Base-by-base conservation (phyloP, 1,140 invertebrate genomes). In the Oreohelix idahoensis region DNA sequence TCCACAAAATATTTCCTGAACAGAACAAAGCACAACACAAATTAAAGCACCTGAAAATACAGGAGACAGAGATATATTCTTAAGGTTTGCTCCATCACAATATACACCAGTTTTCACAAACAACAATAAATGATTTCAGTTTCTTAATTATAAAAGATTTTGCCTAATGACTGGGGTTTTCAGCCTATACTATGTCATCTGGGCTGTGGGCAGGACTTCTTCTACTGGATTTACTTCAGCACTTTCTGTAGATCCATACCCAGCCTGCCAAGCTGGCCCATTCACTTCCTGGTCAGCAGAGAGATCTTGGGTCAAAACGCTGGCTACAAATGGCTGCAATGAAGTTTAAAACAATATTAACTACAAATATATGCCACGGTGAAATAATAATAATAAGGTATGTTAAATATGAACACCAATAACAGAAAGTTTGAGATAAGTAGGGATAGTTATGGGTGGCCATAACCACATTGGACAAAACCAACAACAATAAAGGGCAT, bases 271-370 rank as follows among this genome's bases (percentile, higher is more conserved):
- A 38, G 66, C 26, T 35, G 42, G 15, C 1, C 80, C 63, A 42
- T 26, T 63, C 1, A 17, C 8, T 39, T 82, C 80, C 32, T 51
- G 80, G 20, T 82, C 80, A 17, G 0, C 35, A 26, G 80, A 82
- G 0, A 82, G 71, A 70, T 82, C 71, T 29, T 82, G 69, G n/a
- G 70, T 82, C 49, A 82, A 39, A n/a, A 82, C 80, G 35, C 58
- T 53, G 32, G 80, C 80, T 20, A 82, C 71, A 63, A 82, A 82
- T n/a, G 80, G 80, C 80, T 82, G 71, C 0, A 51, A 66, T 1
- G 23, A 81, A 32, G 26, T 58, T 58, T 58, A 58, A 58, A 58
- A 58, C 20, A 58, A n/a, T n/a, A n/a, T n/a, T n/a, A n/a, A n/a
- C n/a, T n/a, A n/a, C n/a, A n/a, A n/a, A n/a, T n/a, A n/a, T n/a